Evolutionary conservation across 2,888 invertebrate species (phyloP), one percentile per base, ranked within the genome.

Genomic region (Disparrhopalites patrizii): DNA sequence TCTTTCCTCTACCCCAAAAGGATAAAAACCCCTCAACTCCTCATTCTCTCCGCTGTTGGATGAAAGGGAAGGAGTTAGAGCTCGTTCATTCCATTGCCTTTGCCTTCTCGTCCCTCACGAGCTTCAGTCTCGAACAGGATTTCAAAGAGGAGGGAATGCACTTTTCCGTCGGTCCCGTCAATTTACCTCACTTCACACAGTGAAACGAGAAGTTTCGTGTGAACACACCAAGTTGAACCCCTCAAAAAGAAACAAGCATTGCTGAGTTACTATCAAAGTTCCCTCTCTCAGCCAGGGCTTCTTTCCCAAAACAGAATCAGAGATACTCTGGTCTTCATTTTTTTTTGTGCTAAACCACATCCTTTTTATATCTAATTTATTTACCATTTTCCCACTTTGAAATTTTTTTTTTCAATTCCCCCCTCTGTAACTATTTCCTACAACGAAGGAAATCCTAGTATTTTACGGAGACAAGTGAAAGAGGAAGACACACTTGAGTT

Each of bases 21-120:
- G 61, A 61, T 61, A 50, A 61, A 61, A 61, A 61, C 51, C 61
- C 61, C 61, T 61, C 61, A 61, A 61, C 61, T 61, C 61, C 61
- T 61, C 52, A 33, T 61, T 61, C 25, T 61, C 23, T 36, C 25
- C 20, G 40, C 30, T 57, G 25, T 25, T 25, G 28, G n/a, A n/a
- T n/a, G n/a, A n/a, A 28, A 23, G 27, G 27, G 52, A 52, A 52
- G 13, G 31, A 54, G 30, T 54, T 54, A n/a, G n/a, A n/a, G n/a
- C 54, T 20, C 50, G 20, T 20, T 54, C 33, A 10, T 47, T 8
- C 15, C 15, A 47, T n/a, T n/a, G n/a, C n/a, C n/a, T n/a, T n/a
- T n/a, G n/a, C 47, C 28, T 54, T 28, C 54, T 31, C 20, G 30
- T 52, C 57, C 57, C 50, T 33, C 51, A 47, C 50, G 36, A 8